Conservation (phyloP, 2,797 vertebrate genomes). For the Sandelia bainsii region DNA sequence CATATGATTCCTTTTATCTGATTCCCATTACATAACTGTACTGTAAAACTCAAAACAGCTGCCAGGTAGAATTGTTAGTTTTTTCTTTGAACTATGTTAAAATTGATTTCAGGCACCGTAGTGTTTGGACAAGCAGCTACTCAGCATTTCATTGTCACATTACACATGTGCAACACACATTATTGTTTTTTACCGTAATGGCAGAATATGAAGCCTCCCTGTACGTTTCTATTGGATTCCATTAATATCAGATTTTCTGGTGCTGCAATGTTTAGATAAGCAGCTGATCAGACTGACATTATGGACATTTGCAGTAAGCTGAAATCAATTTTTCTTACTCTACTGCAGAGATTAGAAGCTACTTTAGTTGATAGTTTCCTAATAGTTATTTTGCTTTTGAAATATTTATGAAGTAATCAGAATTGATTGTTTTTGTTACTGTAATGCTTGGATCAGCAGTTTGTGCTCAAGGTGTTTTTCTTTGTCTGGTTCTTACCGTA, state of each 20-base stretch:
- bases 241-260: not conserved
- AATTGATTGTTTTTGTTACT: not conserved
- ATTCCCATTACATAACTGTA: not conserved
- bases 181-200: not conserved
- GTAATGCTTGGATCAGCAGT: not conserved
- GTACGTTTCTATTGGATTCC: not conserved
- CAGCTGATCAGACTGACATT: not conserved
- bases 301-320: not conserved
- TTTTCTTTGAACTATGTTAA: not conserved
- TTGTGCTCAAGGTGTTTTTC: not conserved
- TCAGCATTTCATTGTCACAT: conserved; percentile 23
- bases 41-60: conserved; percentile 4
- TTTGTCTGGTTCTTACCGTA: conserved; percentile 2
- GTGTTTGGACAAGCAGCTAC: conserved; percentile 2
- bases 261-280: not conserved
- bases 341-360: not conserved
- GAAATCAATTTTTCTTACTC: not conserved
- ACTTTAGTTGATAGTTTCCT: not conserved
- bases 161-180: not conserved
- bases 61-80: not conserved
- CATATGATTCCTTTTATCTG: not conserved
- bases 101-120: conserved; percentile 13
- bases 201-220: not conserved
- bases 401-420: not conserved
- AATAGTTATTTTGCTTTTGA: not conserved